Conservation (phyloP, 30 jellyfish, hydroid and myxozoan species). For the Nemopilema nomurai region DNA sequence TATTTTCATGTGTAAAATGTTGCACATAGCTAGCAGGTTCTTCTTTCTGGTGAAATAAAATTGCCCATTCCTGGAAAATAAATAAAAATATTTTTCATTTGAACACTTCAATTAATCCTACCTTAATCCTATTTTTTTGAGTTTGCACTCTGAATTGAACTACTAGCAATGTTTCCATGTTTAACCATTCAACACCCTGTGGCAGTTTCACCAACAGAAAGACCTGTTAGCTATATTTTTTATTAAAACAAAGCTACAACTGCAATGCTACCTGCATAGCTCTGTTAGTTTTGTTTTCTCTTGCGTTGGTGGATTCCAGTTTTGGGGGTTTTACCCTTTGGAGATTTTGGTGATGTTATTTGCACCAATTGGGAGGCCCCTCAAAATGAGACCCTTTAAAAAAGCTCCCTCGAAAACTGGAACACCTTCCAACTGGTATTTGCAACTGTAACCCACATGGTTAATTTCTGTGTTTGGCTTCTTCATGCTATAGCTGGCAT, state of each 20-base stretch:
- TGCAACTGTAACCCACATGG: not conserved
- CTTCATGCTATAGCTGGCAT: slow-evolving; percentile 52
- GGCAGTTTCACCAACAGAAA: not conserved
- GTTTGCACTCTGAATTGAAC: too few species aligned
- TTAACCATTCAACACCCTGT: not conserved
- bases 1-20: not conserved
- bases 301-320: not conserved
- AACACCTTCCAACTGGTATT: not conserved
- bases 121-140: too few species aligned
- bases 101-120: too few species aligned
- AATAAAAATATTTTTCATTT: too few species aligned
- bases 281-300: not conserved
- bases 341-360: not conserved
- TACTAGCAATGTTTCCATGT: too few species aligned
- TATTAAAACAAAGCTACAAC: not conserved
- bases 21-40: not conserved
- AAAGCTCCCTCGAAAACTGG: too few species aligned
- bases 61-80: not conserved
- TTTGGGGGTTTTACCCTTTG: not conserved
- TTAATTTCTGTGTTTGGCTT: slow-evolving; percentile 18
- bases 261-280: not conserved
- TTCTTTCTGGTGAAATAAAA: not conserved
- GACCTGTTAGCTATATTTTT: not conserved
- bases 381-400: too few species aligned
- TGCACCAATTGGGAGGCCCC: too few species aligned